Evolutionary conservation across 1,140 invertebrate species (phyloP), one percentile per base, ranked within the genome.

Genomic region (Anastatus disparis): DNA sequence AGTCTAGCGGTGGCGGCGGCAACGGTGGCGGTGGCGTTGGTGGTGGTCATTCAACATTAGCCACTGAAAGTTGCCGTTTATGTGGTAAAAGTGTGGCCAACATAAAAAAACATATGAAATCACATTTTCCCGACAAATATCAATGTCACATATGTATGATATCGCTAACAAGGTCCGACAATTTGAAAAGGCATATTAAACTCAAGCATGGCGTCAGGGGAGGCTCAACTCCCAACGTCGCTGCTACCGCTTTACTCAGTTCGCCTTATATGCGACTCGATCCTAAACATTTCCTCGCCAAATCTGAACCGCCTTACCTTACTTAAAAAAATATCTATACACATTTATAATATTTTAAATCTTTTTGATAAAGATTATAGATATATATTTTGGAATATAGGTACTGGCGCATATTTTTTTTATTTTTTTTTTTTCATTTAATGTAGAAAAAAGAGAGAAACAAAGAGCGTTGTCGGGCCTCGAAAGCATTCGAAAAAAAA

Each of bases 21-120:
- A n/a, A n/a, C n/a, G 48, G 17, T 27, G 62, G 29, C 48, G 68
- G 38, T 24, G 68, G 17, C 27, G 52, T 38, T 26, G 61, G 17
- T 40, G 17, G 17, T 27, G 31, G 24, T 31, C 52, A 56, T 29
- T 26, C 42, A 10, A 20, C 29, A 31, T 40, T 65, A 10, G 59
- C 52, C 24, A 71, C 78, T 72, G 84, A 82, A 75, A 78, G 83
- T 74, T 86, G 85, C 79, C 84, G 83, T 73, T 75, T 83, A 62
- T 86, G 85, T 74, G 84, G 84, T 74, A 86, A 86, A 76, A 85
- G 76, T 71, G 85, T 85, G 76, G 83, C 84, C 64, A 86, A 86
- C 74, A 82, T 85, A 70, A 86, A 86, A 81, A 86, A 86, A 70
- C 85, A 86, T 73, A 86, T 86, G 85, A 86, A 86, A 82, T 86